Evolutionary conservation across 2,888 invertebrate species (phyloP), one percentile per base, ranked within the genome.

Genomic region (Chromoteleia sp.): DNA sequence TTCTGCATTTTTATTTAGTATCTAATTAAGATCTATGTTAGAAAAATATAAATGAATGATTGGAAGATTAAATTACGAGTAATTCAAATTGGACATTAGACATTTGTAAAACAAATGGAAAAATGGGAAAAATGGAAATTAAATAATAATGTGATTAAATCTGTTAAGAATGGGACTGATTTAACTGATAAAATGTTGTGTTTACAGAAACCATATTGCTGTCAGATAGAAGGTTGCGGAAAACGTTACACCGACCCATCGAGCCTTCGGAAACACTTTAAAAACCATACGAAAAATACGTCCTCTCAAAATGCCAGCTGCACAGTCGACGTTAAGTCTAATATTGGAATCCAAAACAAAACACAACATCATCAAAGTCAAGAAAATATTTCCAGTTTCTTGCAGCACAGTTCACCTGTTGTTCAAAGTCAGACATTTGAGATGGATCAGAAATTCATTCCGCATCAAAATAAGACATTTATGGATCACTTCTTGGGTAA

Each of bases 191-290:
- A n/a, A n/a, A n/a, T n/a, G n/a, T n/a, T n/a, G n/a, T 33, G 52
- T 76, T 92, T 92, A 30, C 93, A 98, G 96, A 97, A 98, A 92
- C 98, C 98, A 0, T 98, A 98, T 92, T 97, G 97, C 0, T 98
- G 98, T 86, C 97, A 97, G 86, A 95, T 97, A 12, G 92, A 93
- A 0, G 98, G 97, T 0, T 98, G 98, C 89, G 95, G 94, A 4
- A 98, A 98, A 91, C 95, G 97, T 36, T 98, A 98, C 93, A 98
- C 98, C 0, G 98, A 98, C 91, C 98, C 98, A 0, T 98, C 98
- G 63, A 98, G 98, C 54, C 93, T 98, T 0, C 93, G 98, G 30
- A 98, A 98, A 89, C 98, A 98, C 92, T 97, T 98, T 17, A 98
- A 98, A 89, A 97, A 96, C 85, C 97, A 97, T 87, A 83, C 88